A percentile compares a stretch with the other conserved stretches of the same genome.
These are phyloP conservation scores for Manis crassicaudata DNA, from an alignment of 2,797 vertebrate genomes.

Conservation along the genomic window DNA sequence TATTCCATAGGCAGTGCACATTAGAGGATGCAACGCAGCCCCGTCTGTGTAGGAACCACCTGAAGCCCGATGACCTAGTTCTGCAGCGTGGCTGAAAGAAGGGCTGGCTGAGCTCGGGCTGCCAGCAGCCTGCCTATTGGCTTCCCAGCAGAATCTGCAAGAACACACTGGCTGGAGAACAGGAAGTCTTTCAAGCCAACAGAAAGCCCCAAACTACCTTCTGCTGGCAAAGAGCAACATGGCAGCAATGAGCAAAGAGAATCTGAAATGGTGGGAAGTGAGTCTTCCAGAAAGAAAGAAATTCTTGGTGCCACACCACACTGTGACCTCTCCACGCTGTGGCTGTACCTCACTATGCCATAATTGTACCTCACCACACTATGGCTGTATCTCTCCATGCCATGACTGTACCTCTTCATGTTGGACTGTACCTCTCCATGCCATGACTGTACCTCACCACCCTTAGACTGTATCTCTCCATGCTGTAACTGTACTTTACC, in stretches of 20 bases:
- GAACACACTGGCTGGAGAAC: not conserved
- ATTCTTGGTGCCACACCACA: not conserved
- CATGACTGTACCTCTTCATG: no score
- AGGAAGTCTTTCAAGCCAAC: slow-evolving; percentile 51
- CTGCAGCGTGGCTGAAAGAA: slow-evolving; percentile 66
- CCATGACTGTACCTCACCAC: no score
- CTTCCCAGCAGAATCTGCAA: not conserved
- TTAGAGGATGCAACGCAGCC: slow-evolving; percentile 53
- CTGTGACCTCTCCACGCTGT: not conserved
- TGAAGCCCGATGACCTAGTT: slow-evolving; percentile 62
- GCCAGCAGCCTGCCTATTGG: slow-evolving; percentile 10
- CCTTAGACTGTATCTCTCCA: no score
- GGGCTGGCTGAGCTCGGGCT: not conserved
- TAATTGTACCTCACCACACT: no score
- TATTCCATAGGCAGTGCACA: slow-evolving; percentile 77
- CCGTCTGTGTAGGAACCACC: slow-evolving; percentile 70
- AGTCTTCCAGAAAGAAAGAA: not conserved
- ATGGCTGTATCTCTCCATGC: no score
- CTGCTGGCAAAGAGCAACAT: not conserved
- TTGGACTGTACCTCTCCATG: no score
- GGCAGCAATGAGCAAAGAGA: not conserved
- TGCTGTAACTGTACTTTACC: no score
- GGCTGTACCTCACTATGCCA: no score
- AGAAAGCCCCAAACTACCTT: slow-evolving; percentile 30
- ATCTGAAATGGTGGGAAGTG: not conserved